These are phyloP conservation scores for Fratercula arctica DNA, from an alignment of 2,797 vertebrate genomes.

Conservation along the genomic window DNA sequence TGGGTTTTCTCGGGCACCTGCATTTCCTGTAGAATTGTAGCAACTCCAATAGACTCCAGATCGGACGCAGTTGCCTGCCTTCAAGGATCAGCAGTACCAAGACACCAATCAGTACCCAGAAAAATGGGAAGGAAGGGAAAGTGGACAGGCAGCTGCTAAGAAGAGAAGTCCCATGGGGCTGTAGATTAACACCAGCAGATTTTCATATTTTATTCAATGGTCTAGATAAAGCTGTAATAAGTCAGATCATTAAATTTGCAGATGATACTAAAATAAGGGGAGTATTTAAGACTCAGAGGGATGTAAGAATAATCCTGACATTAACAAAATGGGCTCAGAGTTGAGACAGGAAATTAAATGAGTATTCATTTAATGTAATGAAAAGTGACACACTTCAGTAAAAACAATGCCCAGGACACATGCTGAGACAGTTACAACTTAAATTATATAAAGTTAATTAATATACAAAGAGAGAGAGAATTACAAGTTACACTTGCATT, in stretches of 20 bases:
- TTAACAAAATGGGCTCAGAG: constrained; percentile 60
- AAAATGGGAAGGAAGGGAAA: background rate
- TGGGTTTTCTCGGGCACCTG: background rate
- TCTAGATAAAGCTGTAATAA: constrained; percentile 44
- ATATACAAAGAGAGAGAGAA: constrained; percentile 17
- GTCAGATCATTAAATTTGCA: constrained; percentile 50
- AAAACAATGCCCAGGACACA: constrained; percentile 58
- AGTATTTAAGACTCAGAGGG: constrained; percentile 39
- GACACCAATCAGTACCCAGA: background rate
- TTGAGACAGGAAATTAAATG: constrained; percentile 60
- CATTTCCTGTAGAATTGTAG: background rate
- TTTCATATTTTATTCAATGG: constrained; percentile 60
- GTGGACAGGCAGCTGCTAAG: background rate
- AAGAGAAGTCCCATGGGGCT: background rate
- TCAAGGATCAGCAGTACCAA: background rate
- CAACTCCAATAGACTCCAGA: background rate
- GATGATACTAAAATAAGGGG: constrained; percentile 50
- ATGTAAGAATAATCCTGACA: constrained; percentile 57
- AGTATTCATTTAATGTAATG: constrained; percentile 24
- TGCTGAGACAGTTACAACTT: constrained; percentile 29
- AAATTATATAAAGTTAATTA: constrained; percentile 56
- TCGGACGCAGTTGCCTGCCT: background rate
- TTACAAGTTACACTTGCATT: background rate
- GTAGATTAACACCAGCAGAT: constrained; percentile 34
- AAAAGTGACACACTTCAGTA: constrained; percentile 57